Base-by-base conservation (phyloP, 1,140 invertebrate species). In the Drosophila guanche region DNA sequence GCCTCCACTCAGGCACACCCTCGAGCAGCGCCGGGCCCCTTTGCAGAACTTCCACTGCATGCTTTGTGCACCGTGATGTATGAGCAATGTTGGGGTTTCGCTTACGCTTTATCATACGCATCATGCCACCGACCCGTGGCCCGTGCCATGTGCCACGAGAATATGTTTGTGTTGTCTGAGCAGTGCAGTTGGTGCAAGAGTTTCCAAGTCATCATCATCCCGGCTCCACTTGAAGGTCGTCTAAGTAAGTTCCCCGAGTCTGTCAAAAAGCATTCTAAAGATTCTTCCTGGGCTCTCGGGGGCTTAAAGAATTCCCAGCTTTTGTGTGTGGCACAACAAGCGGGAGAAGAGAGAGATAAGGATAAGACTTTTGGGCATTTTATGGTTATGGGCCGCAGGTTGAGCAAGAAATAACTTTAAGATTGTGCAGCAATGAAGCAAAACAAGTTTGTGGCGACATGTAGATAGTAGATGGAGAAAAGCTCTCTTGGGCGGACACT, bases 31-130 rank as follows among this genome's bases (percentile, higher is more conserved):
- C 43, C 37, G 8, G 8, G 7, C 43, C 37, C 25, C 12, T 47
- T 48, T 43, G 29, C 33, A 27, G 22, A 7, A 20, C 51, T 47
- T 33, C 41, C 45, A 20, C 25, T 33, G 4, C 41, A 46, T 46
- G 42, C 57, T 62, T 61, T 48, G 70, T 84, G 72, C 79, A 79
- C 71, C 79, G 70, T 84, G 76, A 84, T 79, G 76, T 84, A 84
- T 79, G 79, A 66, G 66, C 71, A 84, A 84, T 63, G 70, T 48
- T 74, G 61, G 60, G 65, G 58, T 72, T 84, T 76, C 62, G 48
- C 70, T 63, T 56, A 43, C 78, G 78, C 62, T 83, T 84, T 84
- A 75, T 75, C 79, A 84, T 79, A 84, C 79, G 79, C 79, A 76
- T 60, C 27, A 60, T 75, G 33, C 10, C 16, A 43, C 62, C 29